Conservation (phyloP, 2,113 vertebrate genomes). For the Platanista minor region DNA sequence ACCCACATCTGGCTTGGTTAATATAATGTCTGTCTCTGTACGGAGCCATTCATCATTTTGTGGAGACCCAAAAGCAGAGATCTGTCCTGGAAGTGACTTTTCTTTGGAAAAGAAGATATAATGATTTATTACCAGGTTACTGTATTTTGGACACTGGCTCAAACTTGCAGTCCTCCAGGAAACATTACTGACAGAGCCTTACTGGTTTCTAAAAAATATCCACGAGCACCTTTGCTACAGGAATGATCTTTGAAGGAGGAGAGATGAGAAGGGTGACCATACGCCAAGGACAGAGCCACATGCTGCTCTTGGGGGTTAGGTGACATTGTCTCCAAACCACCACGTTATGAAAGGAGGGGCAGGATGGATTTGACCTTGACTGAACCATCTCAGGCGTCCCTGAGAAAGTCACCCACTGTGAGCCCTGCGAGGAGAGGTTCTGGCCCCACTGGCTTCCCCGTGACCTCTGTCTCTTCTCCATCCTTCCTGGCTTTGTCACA, state of each 20-base stretch:
- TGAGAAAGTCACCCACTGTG: neutral
- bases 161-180: neutral
- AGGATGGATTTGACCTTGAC: neutral
- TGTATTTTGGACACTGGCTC: neutral
- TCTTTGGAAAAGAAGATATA: neutral
- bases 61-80: neutral
- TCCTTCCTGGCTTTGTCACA: neutral
- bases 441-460: neutral
- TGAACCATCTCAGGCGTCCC: too few species aligned
- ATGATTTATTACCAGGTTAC: slow-evolving; percentile 22
- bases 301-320: neutral
- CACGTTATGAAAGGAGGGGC: neutral
- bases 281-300: neutral
- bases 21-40: rapidly evolving
- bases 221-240: neutral
- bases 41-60: neutral
- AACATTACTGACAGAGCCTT: neutral
- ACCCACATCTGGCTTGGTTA: neutral
- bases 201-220: neutral
- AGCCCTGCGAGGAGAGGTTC: neutral
- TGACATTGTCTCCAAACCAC: neutral
- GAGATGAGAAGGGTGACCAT: neutral
- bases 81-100: neutral
- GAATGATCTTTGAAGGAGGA: neutral
- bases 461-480: neutral